These are phyloP conservation scores for Hymenopus coronatus DNA, from an alignment of 2,888 invertebrate species.

Conservation along the genomic window DNA sequence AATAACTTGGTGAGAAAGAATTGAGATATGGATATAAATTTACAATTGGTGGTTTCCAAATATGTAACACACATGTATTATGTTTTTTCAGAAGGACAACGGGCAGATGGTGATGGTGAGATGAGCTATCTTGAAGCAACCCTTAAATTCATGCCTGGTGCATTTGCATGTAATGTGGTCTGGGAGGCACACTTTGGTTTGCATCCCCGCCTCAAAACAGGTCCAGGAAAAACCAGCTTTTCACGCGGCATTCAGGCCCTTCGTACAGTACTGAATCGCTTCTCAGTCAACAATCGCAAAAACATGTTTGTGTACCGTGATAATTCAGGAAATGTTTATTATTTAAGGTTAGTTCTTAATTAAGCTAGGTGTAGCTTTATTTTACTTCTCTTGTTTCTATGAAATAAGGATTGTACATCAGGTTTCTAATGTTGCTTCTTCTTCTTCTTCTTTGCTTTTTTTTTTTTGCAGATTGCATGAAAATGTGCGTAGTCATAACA, in stretches of 20 bases:
- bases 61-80: background rate
- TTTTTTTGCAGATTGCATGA: conserved; percentile 47
- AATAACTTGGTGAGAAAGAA: background rate
- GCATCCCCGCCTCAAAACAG: conserved; percentile 68
- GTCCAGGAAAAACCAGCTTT: conserved; percentile 58
- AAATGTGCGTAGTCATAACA: conserved; percentile 42
- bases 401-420: too few relatives aligned
- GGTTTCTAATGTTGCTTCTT: background rate
- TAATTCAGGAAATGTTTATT: conserved; percentile 60
- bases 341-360: conserved; percentile 49
- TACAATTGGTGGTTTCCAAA: background rate
- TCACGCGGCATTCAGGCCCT: conserved; percentile 63
- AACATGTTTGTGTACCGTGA: conserved; percentile 78
- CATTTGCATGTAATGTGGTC: conserved; percentile 71
- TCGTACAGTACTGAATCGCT: conserved; percentile 62
- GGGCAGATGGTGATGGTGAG: conserved; percentile 28
- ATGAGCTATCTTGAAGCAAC: conserved; percentile 45
- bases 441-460: background rate
- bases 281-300: conserved; percentile 67
- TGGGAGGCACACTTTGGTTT: conserved; percentile 67
- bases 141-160: conserved; percentile 59
- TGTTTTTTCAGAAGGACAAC: conserved; percentile 9
- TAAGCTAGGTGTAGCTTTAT: background rate
- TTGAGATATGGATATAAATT: too few relatives aligned
- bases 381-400: background rate